phyloP scores from a whole-genome alignment of 1,140 invertebrate species.

The Drosophila ercepeae region DNA sequence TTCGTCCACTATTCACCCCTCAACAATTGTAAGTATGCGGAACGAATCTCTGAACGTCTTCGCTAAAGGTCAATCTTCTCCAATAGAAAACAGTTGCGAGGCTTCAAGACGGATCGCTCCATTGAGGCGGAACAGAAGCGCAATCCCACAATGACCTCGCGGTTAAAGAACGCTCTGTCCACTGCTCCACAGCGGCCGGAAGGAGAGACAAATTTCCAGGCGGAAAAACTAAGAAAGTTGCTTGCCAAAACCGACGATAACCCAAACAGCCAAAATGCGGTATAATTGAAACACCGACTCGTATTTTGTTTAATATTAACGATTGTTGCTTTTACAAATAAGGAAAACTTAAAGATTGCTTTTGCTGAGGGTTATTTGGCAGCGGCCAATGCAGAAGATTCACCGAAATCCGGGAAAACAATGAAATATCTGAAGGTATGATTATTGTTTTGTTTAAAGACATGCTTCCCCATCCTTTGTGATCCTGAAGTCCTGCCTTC shows the following conservation, averaged over 20 bases:
- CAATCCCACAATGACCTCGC: slow-evolving; percentile 87
- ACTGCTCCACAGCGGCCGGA: slow-evolving; percentile 56
- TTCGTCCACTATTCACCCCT: slow-evolving; percentile 45
- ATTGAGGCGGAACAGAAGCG: slow-evolving; percentile 88
- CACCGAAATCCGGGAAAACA: slow-evolving; percentile 86
- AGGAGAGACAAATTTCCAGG: slow-evolving; percentile 57
- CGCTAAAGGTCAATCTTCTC: not conserved
- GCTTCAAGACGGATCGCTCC: slow-evolving; percentile 90
- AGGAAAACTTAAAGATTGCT: slow-evolving; percentile 91
- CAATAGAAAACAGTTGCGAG: slow-evolving; percentile 63
- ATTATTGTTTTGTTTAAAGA: not conserved
- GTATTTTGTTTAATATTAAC: no score
- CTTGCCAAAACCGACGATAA: slow-evolving; percentile 52
- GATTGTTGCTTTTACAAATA: not conserved
- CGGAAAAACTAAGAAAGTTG: slow-evolving; percentile 65
- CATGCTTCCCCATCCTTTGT: not conserved
- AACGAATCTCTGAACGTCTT: not conserved
- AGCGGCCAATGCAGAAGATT: slow-evolving; percentile 84
- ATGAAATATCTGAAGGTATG: slow-evolving; percentile 88
- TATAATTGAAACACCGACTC: no score
- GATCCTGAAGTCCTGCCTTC: not conserved
- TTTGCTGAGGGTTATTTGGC: slow-evolving; percentile 96
- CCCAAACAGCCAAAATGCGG: slow-evolving; percentile 53
- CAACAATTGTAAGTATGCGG: slow-evolving; percentile 59
- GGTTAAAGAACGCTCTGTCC: slow-evolving; percentile 86